Evolutionary conservation across 1,140 invertebrate genomes (phyloP).

Genomic region (Geopemphigus sp.): DNA sequence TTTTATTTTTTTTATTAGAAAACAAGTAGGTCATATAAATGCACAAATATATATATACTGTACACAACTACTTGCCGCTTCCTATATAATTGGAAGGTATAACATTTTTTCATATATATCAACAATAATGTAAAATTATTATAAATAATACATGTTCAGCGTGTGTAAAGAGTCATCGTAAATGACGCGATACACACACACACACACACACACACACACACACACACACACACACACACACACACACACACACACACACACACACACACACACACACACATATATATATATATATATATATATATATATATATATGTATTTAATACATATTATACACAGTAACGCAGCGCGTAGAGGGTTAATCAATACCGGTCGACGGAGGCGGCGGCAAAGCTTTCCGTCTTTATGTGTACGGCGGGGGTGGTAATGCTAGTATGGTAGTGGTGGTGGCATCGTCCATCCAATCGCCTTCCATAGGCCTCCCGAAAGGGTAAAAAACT

Average conservation of each 20-base stretch:
- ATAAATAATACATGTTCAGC: not conserved
- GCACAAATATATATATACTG: not conserved
- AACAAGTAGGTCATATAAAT: conserved; percentile 23
- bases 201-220: too few relatives aligned
- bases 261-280: too few relatives aligned
- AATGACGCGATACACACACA: not conserved
- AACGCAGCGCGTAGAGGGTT: conserved; percentile 23
- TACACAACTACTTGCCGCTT: not conserved
- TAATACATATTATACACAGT: not conserved
- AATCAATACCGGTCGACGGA: conserved; percentile 43
- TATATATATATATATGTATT: too few relatives aligned
- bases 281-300: too few relatives aligned
- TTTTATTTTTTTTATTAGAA: not conserved
- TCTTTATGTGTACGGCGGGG: conserved; percentile 28
- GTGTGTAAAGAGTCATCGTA: not conserved
- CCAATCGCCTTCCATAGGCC: not conserved
- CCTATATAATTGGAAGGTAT: not conserved
- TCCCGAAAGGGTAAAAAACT: not conserved
- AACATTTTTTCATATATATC: not conserved
- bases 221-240: too few relatives aligned
- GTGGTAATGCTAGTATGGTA: too few relatives aligned
- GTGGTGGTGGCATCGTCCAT: not conserved
- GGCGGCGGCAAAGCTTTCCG: conserved; percentile 24
- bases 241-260: too few relatives aligned
- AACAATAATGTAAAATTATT: not conserved